These are phyloP conservation scores for human (Homo sapiens) DNA, from an alignment of 2,113 vertebrate genomes.

Conservation along the genomic window DNA sequence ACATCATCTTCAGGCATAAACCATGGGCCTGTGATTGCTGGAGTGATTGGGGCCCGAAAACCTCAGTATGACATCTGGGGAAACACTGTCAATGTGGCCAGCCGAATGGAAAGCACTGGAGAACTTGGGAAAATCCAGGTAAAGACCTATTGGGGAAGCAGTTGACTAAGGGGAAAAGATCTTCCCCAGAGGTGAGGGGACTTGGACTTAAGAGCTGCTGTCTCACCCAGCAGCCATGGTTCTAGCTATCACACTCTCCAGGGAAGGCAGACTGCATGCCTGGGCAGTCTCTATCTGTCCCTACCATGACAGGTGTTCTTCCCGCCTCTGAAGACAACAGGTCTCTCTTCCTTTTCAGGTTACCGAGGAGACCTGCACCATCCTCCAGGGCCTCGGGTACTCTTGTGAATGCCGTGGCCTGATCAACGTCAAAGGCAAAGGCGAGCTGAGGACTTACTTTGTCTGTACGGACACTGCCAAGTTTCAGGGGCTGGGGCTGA, in stretches of 20 bases:
- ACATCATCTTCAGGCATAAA: slow-evolving; percentile 91
- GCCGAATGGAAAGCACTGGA: slow-evolving; percentile 97
- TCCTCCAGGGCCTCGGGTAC: slow-evolving; percentile 93
- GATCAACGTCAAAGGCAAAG: slow-evolving; percentile 98
- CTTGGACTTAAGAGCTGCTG: not conserved
- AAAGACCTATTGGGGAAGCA: not conserved
- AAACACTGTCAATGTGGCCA: slow-evolving; percentile 98
- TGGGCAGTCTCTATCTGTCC: rapidly evolving
- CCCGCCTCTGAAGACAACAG: not conserved
- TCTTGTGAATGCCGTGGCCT: slow-evolving; percentile 95
- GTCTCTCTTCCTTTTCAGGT: slow-evolving; percentile 85
- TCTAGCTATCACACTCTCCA: rapidly evolving
- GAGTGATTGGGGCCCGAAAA: slow-evolving; percentile 98
- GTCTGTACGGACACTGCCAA: slow-evolving; percentile 96
- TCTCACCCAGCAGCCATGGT: not conserved
- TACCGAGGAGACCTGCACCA: slow-evolving; percentile 92
- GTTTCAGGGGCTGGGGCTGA: slow-evolving; percentile 92
- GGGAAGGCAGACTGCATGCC: rapidly evolving
- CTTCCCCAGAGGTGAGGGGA: not conserved
- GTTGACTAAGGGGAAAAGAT: rapidly evolving
- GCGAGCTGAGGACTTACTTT: slow-evolving; percentile 96
- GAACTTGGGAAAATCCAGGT: slow-evolving; percentile 99
- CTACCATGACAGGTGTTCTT: not conserved
- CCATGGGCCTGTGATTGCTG: slow-evolving; percentile 96
- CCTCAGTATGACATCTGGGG: slow-evolving; percentile 99